Conservation (phyloP, 2,888 invertebrate genomes). For the Candidula unifasciata region DNA sequence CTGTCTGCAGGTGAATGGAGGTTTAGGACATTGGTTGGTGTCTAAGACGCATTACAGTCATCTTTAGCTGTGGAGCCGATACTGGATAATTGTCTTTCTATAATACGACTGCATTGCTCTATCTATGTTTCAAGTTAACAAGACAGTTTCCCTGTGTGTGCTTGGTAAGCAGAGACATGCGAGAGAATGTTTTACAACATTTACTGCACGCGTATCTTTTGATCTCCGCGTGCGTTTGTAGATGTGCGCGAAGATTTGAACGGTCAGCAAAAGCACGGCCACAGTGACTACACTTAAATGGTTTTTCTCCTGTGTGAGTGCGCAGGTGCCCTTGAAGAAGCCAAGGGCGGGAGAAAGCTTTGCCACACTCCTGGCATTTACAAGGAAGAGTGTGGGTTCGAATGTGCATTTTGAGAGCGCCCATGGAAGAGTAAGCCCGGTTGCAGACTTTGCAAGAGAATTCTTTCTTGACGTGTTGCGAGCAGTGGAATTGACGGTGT, state of each 20-base stretch:
- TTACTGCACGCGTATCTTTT: conserved; percentile 96
- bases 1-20: too few relatives aligned
- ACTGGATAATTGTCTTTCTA: not conserved
- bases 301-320: conserved; percentile 98
- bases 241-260: conserved; percentile 95
- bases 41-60: too few relatives aligned
- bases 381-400: conserved; percentile 98
- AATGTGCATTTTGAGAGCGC: conserved; percentile 99
- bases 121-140: conserved; percentile 31
- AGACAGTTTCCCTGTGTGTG: conserved; percentile 80
- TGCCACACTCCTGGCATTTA: conserved; percentile 96
- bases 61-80: not conserved
- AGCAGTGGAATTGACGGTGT: conserved; percentile 96
- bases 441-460: conserved; percentile 98
- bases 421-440: conserved; percentile 94
- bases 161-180: conserved; percentile 91
- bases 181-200: conserved; percentile 88
- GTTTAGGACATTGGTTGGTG: not conserved
- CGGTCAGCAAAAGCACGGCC: conserved; percentile 97
- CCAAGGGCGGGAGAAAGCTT: conserved; percentile 98
- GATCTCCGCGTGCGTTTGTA: conserved; percentile 97
- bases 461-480: conserved; percentile 87
- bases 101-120: not conserved
- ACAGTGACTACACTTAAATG: conserved; percentile 96
- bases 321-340: conserved; percentile 97